These are phyloP conservation scores for Amblyopsis rosae DNA, from an alignment of 2,113 vertebrate species.

Conservation along the genomic window DNA sequence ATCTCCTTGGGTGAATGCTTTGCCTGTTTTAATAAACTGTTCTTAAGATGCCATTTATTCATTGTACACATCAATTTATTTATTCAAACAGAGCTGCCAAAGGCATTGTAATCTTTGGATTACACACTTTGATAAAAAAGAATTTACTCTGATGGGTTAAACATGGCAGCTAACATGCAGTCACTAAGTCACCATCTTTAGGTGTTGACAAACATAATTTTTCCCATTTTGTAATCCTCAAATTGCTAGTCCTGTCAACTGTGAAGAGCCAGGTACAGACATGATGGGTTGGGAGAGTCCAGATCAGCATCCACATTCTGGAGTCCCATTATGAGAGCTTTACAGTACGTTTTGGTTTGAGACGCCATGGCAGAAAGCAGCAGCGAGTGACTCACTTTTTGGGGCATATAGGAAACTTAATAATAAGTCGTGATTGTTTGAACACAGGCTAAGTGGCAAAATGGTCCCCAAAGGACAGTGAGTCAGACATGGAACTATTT, in stretches of 20 bases:
- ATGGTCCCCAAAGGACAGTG: too few species aligned
- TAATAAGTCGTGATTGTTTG: slow-evolving; percentile 15
- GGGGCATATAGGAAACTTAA: not conserved
- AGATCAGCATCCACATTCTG: slow-evolving; percentile 6
- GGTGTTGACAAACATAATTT: slow-evolving; percentile 47
- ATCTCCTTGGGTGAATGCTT: too few species aligned
- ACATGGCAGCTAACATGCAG: slow-evolving; percentile 43
- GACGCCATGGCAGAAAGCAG: not conserved
- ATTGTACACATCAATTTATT: not conserved
- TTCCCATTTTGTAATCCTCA: slow-evolving; percentile 58
- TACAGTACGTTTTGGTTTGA: slow-evolving; percentile 8
- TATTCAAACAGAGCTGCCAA: slow-evolving; percentile 18
- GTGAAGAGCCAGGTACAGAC: slow-evolving; percentile 48
- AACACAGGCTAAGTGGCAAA: not conserved
- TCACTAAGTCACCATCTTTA: slow-evolving; percentile 46
- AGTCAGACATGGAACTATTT: too few species aligned
- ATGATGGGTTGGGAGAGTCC: slow-evolving; percentile 38
- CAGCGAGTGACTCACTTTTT: not conserved
- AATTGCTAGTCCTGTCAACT: slow-evolving; percentile 55
- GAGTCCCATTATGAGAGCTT: slow-evolving; percentile 2
- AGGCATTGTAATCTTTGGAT: slow-evolving; percentile 21
- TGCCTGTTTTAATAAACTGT: not conserved
- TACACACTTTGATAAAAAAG: slow-evolving; percentile 21
- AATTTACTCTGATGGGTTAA: too few species aligned
- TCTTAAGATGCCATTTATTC: not conserved